phyloP scores from a whole-genome alignment of 2,797 vertebrate genomes.

The Artibeus jamaicensis region DNA sequence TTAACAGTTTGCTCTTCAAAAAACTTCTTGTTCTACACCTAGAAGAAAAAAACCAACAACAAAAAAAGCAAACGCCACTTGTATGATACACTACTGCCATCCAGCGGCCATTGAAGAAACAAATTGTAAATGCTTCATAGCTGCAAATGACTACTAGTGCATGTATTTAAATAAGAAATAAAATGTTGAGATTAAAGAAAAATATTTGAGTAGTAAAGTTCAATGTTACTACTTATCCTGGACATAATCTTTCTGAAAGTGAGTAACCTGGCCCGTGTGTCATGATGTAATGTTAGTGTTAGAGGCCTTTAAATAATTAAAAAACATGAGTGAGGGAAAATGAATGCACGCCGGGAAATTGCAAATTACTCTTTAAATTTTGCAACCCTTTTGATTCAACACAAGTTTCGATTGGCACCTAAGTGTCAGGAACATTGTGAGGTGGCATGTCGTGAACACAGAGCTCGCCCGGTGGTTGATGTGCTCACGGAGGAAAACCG shows the following conservation, averaged over 20 bases:
- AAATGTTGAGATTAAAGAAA: not conserved
- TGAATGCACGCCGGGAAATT: not conserved
- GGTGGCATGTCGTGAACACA: not conserved
- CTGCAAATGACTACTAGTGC: not conserved
- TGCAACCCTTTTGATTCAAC: not conserved
- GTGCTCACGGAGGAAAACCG: not conserved
- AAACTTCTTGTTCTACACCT: not conserved
- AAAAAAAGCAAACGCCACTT: not conserved
- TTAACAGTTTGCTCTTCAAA: not conserved
- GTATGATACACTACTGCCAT: conserved; percentile 27
- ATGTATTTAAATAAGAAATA: not conserved
- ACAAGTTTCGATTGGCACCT: not conserved
- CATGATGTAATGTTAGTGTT: not conserved
- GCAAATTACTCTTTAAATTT: not conserved
- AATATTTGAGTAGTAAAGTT: not conserved
- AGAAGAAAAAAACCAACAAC: not conserved
- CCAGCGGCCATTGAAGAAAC: not conserved
- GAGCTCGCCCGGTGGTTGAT: not conserved
- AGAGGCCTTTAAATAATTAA: not conserved
- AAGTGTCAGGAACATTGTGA: not conserved
- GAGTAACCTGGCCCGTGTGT: not conserved
- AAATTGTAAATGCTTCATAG: not conserved
- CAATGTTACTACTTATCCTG: not conserved
- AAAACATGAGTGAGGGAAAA: not conserved
- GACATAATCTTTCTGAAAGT: not conserved